Evolutionary conservation across 1,140 invertebrate species (phyloP).

Genomic region (Nixonia krombeini): DNA sequence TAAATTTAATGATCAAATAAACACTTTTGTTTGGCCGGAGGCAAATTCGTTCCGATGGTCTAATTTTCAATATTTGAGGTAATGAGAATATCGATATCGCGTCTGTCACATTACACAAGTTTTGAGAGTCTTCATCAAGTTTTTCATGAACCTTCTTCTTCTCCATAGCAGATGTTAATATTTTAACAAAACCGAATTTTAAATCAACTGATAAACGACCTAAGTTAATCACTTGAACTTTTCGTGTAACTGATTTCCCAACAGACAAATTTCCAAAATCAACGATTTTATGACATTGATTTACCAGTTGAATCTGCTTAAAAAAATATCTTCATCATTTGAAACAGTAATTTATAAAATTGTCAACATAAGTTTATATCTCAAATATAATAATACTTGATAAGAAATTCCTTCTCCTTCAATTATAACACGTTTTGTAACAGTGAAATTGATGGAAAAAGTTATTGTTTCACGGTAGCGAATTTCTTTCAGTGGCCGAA

Average conservation of each 20-base stretch:
- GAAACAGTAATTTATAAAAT: not conserved
- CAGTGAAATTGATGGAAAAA: conserved; percentile 54
- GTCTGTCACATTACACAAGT: too few relatives aligned
- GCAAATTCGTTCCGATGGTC: conserved; percentile 39
- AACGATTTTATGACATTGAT: conserved; percentile 61
- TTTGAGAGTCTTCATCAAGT: not conserved
- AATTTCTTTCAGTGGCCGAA: conserved; percentile 56
- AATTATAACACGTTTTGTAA: conserved; percentile 53
- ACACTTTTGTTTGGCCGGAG: conserved; percentile 49
- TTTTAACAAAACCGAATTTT: conserved; percentile 45
- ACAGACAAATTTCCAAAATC: conserved; percentile 58
- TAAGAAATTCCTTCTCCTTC: conserved; percentile 62
- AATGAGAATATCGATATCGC: too few relatives aligned
- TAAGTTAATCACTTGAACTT: conserved; percentile 60
- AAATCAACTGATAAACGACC: conserved; percentile 50
- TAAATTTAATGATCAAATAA: conserved; percentile 56
- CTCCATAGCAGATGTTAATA: not conserved
- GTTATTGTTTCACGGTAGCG: conserved; percentile 53
- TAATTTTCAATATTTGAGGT: conserved; percentile 34
- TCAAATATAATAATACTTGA: conserved; percentile 36
- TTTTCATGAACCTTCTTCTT: too few relatives aligned
- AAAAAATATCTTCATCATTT: conserved; percentile 2
- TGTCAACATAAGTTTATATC: not conserved
- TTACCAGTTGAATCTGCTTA: conserved; percentile 55
- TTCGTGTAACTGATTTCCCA: conserved; percentile 47